phyloP scores from a whole-genome alignment of 92 coral and sea anemone genomes.

The Parazoanthus darwini region DNA sequence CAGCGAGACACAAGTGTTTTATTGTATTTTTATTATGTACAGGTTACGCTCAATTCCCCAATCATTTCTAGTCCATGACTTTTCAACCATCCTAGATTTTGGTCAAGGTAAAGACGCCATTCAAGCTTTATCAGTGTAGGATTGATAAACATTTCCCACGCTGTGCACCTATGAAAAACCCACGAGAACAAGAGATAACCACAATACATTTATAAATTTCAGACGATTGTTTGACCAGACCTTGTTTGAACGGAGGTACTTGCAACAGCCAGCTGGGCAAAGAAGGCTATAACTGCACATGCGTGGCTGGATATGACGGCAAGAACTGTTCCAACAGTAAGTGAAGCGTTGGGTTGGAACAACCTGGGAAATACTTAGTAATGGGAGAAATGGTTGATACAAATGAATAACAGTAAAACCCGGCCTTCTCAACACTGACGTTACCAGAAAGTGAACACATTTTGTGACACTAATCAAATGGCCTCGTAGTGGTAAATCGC shows the following conservation, averaged over 20 bases:
- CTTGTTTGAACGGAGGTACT: conserved; percentile 20
- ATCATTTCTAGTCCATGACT: too few species aligned
- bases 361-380: neutral
- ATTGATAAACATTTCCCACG: too few species aligned
- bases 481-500: too few species aligned
- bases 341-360: neutral
- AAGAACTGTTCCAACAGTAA: conserved; percentile 25
- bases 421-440: neutral
- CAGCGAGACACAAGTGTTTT: too few species aligned
- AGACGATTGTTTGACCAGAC: conserved; percentile 12
- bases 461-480: too few species aligned
- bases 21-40: too few species aligned
- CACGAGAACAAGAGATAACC: too few species aligned
- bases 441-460: neutral
- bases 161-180: too few species aligned
- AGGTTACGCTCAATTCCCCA: too few species aligned
- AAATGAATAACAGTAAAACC: neutral
- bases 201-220: neutral
- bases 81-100: too few species aligned
- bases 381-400: neutral
- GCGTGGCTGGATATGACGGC: conserved; percentile 5
- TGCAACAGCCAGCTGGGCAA: neutral
- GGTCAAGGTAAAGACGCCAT: too few species aligned
- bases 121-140: too few species aligned
- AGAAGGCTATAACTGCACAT: conserved; percentile 8